These are phyloP conservation scores for Acropternis orthonyx DNA, from an alignment of 2,797 vertebrate genomes.

Conservation along the genomic window DNA sequence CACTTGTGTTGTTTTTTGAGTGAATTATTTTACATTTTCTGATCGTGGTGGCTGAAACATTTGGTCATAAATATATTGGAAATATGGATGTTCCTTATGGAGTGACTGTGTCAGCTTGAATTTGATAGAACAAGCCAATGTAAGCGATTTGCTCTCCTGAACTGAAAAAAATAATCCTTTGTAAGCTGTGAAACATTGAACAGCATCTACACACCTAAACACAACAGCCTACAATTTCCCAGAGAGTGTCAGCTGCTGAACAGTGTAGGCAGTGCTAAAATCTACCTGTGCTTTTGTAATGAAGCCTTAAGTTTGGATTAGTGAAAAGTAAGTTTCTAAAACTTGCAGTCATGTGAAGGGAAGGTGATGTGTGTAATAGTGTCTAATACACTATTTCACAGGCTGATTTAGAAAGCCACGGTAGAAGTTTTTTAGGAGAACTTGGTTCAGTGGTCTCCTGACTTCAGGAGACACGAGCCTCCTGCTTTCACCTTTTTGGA, in stretches of 20 bases:
- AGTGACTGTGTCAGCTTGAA: constrained; percentile 14
- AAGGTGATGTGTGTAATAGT: neutral
- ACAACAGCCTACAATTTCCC: neutral
- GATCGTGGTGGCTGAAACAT: neutral
- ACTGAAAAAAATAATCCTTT: neutral
- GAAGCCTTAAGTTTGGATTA: neutral
- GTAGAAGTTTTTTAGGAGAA: neutral
- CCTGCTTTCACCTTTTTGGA: neutral
- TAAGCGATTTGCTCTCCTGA: constrained; percentile 11
- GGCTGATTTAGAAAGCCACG: neutral
- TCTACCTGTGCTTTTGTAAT: neutral
- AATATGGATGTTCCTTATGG: constrained; percentile 5
- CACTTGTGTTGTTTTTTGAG: neutral
- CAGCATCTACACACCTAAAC: neutral
- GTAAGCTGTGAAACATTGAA: constrained; percentile 10
- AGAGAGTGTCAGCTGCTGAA: neutral
- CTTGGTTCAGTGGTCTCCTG: neutral
- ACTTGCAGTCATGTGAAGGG: neutral
- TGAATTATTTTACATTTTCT: constrained; percentile 50
- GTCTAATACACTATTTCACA: neutral
- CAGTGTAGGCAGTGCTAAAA: neutral
- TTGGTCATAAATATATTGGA: neutral
- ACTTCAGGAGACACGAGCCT: neutral
- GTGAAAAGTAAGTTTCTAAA: neutral
- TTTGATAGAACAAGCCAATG: constrained; percentile 19